Conservation (phyloP, 2,888 invertebrate genomes). For the Gandaritis pyraliata region DNA sequence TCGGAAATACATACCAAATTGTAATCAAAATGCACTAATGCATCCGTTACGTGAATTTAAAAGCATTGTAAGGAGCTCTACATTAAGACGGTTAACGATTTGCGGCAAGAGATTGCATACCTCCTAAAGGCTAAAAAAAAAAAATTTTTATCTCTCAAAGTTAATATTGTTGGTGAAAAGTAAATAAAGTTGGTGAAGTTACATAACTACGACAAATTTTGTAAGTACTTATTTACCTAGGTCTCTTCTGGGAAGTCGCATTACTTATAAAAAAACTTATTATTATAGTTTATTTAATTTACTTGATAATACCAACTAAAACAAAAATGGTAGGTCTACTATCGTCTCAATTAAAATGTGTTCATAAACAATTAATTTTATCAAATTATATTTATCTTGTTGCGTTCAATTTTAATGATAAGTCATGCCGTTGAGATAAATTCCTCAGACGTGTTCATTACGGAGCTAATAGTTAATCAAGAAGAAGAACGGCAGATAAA, state of each 20-base stretch:
- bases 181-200: no score
- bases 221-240: background rate
- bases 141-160: no score
- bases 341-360: no score
- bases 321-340: no score
- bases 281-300: no score
- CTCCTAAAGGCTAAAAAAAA: no score
- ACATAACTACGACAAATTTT: no score
- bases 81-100: conserved; percentile 23
- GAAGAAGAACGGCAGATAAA: conserved; percentile 23
- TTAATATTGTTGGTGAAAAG: no score
- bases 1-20: conserved; percentile 19
- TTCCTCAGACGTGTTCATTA: conserved; percentile 32
- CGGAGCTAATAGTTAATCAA: conserved; percentile 15
- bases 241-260: no score
- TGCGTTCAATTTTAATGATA: conserved; percentile 37
- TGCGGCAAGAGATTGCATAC: background rate
- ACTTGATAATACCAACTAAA: no score
- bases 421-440: conserved; percentile 38
- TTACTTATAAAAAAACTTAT: no score
- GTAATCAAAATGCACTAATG: conserved; percentile 24
- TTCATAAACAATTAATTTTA: conserved; percentile 9
- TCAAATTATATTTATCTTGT: conserved; percentile 22
- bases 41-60: conserved; percentile 39
- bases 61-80: conserved; percentile 34